Conservation (phyloP, 2,797 vertebrate species). For the Bryconaethiops microstoma region DNA sequence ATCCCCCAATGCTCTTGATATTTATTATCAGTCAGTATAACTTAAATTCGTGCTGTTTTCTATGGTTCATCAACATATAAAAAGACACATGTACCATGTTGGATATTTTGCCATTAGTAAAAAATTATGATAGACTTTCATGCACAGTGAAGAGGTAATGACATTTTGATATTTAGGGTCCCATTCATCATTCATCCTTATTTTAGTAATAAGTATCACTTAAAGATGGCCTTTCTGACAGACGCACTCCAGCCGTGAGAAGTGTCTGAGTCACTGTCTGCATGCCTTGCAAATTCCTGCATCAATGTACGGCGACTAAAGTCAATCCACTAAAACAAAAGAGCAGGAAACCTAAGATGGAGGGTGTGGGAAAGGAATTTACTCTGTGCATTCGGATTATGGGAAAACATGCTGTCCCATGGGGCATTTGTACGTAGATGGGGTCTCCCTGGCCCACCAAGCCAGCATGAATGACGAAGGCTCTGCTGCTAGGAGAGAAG, state of each 20-base stretch:
- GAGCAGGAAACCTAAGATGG: slow-evolving; percentile 64
- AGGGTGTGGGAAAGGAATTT: slow-evolving; percentile 74
- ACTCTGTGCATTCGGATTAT: slow-evolving; percentile 73
- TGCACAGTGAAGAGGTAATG: slow-evolving; percentile 11
- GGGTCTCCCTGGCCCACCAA: slow-evolving; percentile 62
- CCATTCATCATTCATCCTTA: slow-evolving; percentile 30
- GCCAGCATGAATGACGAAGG: slow-evolving; percentile 54
- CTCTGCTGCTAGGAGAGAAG: slow-evolving; percentile 53
- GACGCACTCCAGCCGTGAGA: slow-evolving; percentile 40
- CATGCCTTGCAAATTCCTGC: slow-evolving; percentile 48
- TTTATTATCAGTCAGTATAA: neutral
- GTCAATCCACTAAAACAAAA: slow-evolving; percentile 66
- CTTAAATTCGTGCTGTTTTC: slow-evolving; percentile 9
- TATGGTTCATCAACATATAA: neutral
- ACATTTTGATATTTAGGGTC: slow-evolving; percentile 11
- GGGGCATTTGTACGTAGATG: slow-evolving; percentile 68
- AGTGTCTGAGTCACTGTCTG: slow-evolving; percentile 47
- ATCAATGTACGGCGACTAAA: slow-evolving; percentile 58
- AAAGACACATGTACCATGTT: neutral
- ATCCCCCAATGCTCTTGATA: neutral
- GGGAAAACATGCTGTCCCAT: slow-evolving; percentile 75
- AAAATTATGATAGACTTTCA: slow-evolving; percentile 22
- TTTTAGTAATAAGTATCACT: slow-evolving; percentile 43
- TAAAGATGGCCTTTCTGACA: slow-evolving; percentile 36
- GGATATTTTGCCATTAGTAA: neutral